Conservation (phyloP, 1,140 invertebrate species). For the Drosophila rufa region DNA sequence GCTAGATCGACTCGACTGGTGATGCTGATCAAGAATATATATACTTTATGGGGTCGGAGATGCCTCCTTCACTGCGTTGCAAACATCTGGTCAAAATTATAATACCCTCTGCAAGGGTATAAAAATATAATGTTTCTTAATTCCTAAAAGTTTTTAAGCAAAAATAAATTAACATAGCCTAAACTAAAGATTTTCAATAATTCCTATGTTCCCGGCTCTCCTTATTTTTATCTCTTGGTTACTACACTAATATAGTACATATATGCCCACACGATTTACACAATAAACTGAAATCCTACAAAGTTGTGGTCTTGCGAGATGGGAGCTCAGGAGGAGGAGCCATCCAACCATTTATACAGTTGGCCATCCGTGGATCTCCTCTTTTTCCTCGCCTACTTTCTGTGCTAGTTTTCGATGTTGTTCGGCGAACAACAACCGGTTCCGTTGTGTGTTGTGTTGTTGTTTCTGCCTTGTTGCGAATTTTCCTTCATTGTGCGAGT, state of each 20-base stretch:
- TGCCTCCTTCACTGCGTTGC: too few relatives aligned
- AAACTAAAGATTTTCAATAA: too few relatives aligned
- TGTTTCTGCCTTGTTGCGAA: constrained; percentile 53
- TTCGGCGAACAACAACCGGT: constrained; percentile 62
- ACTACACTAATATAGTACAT: too few relatives aligned
- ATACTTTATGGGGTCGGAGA: too few relatives aligned
- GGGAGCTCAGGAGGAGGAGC: constrained; percentile 45
- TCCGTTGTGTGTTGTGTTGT: constrained; percentile 51
- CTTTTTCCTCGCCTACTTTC: constrained; percentile 75
- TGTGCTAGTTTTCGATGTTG: constrained; percentile 74
- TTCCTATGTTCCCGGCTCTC: not conserved
- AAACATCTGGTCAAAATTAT: too few relatives aligned
- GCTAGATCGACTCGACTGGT: too few relatives aligned
- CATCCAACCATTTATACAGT: constrained; percentile 7
- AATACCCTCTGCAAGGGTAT: too few relatives aligned
- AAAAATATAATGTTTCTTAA: not conserved
- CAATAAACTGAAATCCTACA: not conserved
- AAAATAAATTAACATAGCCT: too few relatives aligned
- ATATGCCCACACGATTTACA: not conserved
- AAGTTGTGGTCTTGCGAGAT: constrained; percentile 7
- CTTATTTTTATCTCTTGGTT: not conserved
- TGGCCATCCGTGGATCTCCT: constrained; percentile 27
- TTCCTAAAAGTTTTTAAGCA: not conserved
- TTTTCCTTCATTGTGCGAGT: constrained; percentile 57
- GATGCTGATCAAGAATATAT: too few relatives aligned